Evolutionary conservation across 2,797 vertebrate genomes (phyloP), one percentile per base, ranked within the genome.

Genomic region (Chiroxiphia lanceolata): DNA sequence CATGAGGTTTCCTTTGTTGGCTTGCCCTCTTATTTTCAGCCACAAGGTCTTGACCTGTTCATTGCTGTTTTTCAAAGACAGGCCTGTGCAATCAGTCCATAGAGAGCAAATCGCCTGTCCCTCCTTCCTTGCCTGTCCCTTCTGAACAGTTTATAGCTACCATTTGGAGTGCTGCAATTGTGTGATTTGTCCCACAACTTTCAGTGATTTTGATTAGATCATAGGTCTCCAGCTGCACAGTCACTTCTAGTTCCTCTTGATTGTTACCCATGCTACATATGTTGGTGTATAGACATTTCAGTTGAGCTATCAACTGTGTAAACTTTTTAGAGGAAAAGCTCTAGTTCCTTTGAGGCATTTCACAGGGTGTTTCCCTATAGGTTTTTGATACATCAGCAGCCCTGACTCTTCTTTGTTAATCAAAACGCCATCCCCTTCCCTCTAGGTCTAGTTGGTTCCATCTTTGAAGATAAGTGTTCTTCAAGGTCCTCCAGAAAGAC

Each of bases 111-210:
- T n/a, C 3, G 0, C 11, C 19, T 20, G 3, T n/a, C 5, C 8
- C 12, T 29, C 13, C 23, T 40, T 60, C 9, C 50, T 83, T 23
- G 22, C 17, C 9, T 61, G 59, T 72, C 38, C 16, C 10, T 64
- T n/a, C 31, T 87, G 45, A 29, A 29, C 11, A 33, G 40, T 54
- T 48, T 22, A 6, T 76, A 80, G 22, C 15, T 36, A 16, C 61
- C 0, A 2, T 0, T 7, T 31, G 59, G 10, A 74, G 33, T 2
- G 2, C 34, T 87, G 2, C 17, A 25, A 26, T 21, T 15, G 3
- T 19, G 29, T 45, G 56, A 40, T 69, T 60, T 64, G 7, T 87
- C 18, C n/a, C 47, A 60, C 45, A 25, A 7, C 1, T 74, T 74
- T 79, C 26, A 70, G 9, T 13, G 5, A n/a, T 8, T 45, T 47